These are phyloP conservation scores for Stictocephala bisonia DNA, from an alignment of 2,888 invertebrate genomes.

Conservation along the genomic window DNA sequence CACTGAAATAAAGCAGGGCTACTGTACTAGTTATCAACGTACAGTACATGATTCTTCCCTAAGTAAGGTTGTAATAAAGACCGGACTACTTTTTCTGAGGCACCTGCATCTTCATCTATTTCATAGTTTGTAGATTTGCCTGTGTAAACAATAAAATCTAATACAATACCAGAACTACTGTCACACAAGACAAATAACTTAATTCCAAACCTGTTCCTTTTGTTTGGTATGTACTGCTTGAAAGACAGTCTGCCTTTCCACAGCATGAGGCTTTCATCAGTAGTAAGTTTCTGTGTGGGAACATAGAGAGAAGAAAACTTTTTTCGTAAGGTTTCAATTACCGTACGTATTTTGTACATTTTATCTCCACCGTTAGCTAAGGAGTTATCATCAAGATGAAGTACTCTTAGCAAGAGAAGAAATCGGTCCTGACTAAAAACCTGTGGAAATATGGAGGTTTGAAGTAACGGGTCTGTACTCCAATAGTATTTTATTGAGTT, in stretches of 20 bases:
- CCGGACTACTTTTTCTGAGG: not conserved
- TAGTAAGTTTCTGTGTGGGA: slow-evolving; percentile 32
- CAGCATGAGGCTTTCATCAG: slow-evolving; percentile 33
- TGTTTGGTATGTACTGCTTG: slow-evolving; percentile 30
- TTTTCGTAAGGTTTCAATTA: slow-evolving; percentile 33
- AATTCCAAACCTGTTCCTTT: slow-evolving; percentile 34
- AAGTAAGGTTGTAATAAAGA: slow-evolving; percentile 30
- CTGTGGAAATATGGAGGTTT: too few relatives aligned
- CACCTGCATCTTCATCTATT: not conserved
- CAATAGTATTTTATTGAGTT: too few relatives aligned
- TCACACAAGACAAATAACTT: slow-evolving; percentile 40
- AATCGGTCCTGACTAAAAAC: slow-evolving; percentile 34
- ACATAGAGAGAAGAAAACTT: not conserved
- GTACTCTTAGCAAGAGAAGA: slow-evolving; percentile 5
- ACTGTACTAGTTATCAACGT: slow-evolving; percentile 43
- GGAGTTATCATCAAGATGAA: slow-evolving; percentile 23
- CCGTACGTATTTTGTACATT: slow-evolving; percentile 30
- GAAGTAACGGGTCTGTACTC: too few relatives aligned
- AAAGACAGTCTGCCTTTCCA: slow-evolving; percentile 44
- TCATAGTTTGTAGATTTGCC: slow-evolving; percentile 20
- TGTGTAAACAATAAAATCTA: slow-evolving; percentile 38
- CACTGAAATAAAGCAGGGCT: slow-evolving; percentile 19
- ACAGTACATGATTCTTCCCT: slow-evolving; percentile 34
- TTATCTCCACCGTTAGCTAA: slow-evolving; percentile 2
- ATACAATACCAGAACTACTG: slow-evolving; percentile 16